These are phyloP conservation scores for Bucco capensis DNA, from an alignment of 2,113 vertebrate species.

Conservation along the genomic window DNA sequence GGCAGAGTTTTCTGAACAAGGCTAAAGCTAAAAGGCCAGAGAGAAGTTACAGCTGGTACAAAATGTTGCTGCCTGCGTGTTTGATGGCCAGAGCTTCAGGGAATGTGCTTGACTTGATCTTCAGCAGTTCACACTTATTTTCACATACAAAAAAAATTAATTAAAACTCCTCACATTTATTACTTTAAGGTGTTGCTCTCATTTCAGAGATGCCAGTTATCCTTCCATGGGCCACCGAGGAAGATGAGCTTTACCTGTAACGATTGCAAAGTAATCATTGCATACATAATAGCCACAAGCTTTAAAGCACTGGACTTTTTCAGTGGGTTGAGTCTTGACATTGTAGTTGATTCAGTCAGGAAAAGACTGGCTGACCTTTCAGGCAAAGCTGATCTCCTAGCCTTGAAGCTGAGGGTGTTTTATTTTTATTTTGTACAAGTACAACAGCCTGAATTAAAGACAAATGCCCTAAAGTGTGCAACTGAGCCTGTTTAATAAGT, in stretches of 20 bases:
- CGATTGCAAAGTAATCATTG: neutral
- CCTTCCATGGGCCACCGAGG: neutral
- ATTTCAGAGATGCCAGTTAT: neutral
- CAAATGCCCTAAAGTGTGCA: neutral
- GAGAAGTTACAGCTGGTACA: neutral
- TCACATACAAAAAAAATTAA: neutral
- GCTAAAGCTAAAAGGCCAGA: neutral
- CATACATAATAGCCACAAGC: fast-evolving
- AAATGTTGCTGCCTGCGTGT: neutral
- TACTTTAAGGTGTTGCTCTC: neutral
- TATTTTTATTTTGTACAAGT: neutral
- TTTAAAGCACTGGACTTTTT: neutral
- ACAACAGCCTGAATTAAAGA: neutral
- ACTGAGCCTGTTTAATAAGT: neutral
- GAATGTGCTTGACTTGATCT: neutral
- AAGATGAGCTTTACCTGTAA: neutral
- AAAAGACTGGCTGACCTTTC: neutral
- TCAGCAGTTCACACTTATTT: neutral
- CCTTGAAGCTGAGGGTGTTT: neutral
- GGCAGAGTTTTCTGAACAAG: neutral
- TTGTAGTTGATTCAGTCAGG: neutral
- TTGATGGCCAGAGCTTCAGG: neutral
- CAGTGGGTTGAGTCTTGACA: neutral
- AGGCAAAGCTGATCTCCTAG: neutral
- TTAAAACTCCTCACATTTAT: fast-evolving